Base-by-base conservation (phyloP, 2,797 vertebrate genomes). In the Knipowitschia caucasica region DNA sequence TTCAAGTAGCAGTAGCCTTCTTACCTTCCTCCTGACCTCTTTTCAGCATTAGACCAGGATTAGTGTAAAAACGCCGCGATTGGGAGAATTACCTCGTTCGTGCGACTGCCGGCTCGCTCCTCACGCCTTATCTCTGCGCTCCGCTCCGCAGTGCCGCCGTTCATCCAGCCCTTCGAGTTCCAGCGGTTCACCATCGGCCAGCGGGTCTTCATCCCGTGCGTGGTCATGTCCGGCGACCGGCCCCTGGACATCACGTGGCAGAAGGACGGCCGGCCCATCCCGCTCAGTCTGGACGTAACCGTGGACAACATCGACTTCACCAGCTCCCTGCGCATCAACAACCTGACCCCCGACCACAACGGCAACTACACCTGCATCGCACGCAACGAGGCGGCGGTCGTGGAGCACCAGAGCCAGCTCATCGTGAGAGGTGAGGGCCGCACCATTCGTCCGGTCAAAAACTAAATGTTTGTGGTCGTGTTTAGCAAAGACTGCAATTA, bases 261-360 rank as follows among this genome's bases (percentile, higher is more conserved):
- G 85, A 99, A 99, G 72, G 97, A 99, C 0, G 94, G 96, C 2
- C 89, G 94, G 33, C 94, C 95, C 0, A 98, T 99, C 64, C 95
- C 96, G 0, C 87, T 83, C 34, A 98, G 94, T 85, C 90, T 99
- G 0, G 96, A 95, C 0, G 96, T 98, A 40, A 98, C 95, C 1
- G 98, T 99, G 27, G 97, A 99, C 88, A 99, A 98, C 87, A 99
- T 98, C 0, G 96, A 99, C 85, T 99, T 99, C 85, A 99, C 96
- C 73, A 99, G 97, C 88, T 99, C 97, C 1, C 75, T 99, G 58
- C 86, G 96, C 67, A 98, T 99, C 77, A 96, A 94, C 83, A 96
- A 99, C 84, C 92, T 99, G 18, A 98, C 97, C 0, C 91, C 97
- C 7, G 91, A 98, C 89, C 97, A 99, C 86, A 99, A 99, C 0